phyloP scores from a whole-genome alignment of 2,888 invertebrate genomes.

The Rutpela maculata region DNA sequence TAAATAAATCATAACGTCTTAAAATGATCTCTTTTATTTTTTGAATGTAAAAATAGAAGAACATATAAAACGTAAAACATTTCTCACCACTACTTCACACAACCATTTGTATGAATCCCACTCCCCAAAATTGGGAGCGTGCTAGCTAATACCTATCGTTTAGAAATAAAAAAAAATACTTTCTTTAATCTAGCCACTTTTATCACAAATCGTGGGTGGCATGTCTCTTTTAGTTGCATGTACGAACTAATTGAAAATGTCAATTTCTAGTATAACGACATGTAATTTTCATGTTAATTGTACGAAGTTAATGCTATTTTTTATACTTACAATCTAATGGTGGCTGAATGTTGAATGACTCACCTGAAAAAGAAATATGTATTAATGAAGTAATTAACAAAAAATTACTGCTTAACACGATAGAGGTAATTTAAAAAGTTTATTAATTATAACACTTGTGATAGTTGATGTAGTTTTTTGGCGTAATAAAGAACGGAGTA shows the following conservation, averaged over 20 bases:
- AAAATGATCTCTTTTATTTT: too few relatives aligned
- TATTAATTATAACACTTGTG: too few relatives aligned
- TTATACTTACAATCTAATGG: neutral
- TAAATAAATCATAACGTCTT: too few relatives aligned
- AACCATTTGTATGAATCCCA: too few relatives aligned
- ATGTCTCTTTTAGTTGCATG: conserved; percentile 13
- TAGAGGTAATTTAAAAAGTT: too few relatives aligned
- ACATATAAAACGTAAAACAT: too few relatives aligned
- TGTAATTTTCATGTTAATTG: conserved; percentile 13
- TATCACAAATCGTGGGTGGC: neutral
- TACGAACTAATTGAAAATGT: conserved; percentile 14
- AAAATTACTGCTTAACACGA: neutral
- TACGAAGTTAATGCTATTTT: neutral
- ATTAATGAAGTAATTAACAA: neutral
- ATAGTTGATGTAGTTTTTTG: too few relatives aligned
- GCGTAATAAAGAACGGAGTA: too few relatives aligned
- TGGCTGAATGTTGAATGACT: neutral
- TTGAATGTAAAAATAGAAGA: too few relatives aligned
- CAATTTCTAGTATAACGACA: neutral
- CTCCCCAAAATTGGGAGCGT: neutral
- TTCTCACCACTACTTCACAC: too few relatives aligned
- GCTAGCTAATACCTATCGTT: neutral
- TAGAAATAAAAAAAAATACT: neutral
- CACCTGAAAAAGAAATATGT: conserved; percentile 9
- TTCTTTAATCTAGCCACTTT: neutral